Evolutionary conservation across 2,888 invertebrate species (phyloP).

Genomic region (Tachina grossa): DNA sequence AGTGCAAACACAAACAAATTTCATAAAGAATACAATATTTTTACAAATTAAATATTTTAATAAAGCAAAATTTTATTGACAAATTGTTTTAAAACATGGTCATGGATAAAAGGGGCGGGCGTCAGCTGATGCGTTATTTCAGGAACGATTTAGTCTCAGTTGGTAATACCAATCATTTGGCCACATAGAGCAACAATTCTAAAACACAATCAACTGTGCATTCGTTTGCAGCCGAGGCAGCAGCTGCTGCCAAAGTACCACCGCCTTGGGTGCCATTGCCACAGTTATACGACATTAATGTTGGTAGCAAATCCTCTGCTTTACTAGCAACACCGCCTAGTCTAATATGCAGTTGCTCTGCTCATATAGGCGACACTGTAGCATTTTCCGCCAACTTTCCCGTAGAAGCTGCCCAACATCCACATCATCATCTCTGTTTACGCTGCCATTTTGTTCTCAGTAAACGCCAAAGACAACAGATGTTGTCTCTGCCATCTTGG

Average conservation of each 20-base stretch:
- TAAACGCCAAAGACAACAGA: not conserved
- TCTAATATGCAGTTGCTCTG: not conserved
- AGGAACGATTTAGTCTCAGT: slow-evolving; percentile 74
- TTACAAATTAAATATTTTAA: not conserved
- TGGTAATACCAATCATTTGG: not conserved
- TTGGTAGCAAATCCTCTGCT: not conserved
- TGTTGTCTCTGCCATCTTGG: slow-evolving; percentile 65
- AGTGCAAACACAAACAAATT: not conserved
- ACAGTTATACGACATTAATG: slow-evolving; percentile 70
- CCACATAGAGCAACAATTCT: not conserved
- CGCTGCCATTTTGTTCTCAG: slow-evolving; percentile 6
- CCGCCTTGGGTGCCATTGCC: slow-evolving; percentile 86
- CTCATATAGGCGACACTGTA: slow-evolving; percentile 1
- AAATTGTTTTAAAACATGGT: slow-evolving; percentile 9
- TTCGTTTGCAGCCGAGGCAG: slow-evolving; percentile 87
- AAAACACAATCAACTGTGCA: slow-evolving; percentile 82
- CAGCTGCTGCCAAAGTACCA: slow-evolving; percentile 83
- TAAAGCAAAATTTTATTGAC: not conserved
- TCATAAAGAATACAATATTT: not conserved
- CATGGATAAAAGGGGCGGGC: slow-evolving; percentile 74
- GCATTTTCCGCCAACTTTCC: slow-evolving; percentile 11
- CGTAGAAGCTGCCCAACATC: slow-evolving; percentile 72
- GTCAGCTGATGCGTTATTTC: slow-evolving; percentile 84
- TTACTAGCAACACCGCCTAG: not conserved
- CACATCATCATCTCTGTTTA: not conserved